phyloP scores from a whole-genome alignment of 2,888 invertebrate genomes.

The Adelphocoris suturalis region DNA sequence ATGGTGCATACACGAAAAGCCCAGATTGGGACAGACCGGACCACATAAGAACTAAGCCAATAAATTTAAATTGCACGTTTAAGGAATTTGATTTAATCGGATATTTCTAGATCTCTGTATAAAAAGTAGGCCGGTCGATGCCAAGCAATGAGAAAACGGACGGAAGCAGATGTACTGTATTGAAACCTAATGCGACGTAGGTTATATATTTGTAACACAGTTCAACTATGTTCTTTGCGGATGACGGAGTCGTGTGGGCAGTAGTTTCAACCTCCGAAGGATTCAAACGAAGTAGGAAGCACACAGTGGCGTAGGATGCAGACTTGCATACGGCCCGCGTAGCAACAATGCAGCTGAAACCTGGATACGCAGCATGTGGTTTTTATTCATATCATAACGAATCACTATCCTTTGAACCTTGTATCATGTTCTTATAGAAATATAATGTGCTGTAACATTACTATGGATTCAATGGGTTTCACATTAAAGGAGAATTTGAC shows the following conservation, averaged over 20 bases:
- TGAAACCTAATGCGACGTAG: conserved; percentile 89
- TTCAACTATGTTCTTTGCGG: conserved; percentile 84
- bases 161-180: conserved; percentile 88
- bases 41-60: no score
- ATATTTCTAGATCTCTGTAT: conserved; percentile 85
- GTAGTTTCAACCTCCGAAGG: conserved; percentile 79
- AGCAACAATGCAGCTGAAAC: conserved; percentile 86
- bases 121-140: conserved; percentile 91
- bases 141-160: conserved; percentile 87
- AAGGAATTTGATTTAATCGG: background rate
- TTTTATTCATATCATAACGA: no score
- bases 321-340: conserved; percentile 86
- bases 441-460: no score
- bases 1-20: background rate
- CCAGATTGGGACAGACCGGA: background rate
- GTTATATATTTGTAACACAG: conserved; percentile 90
- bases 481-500: no score
- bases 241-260: conserved; percentile 68
- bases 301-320: conserved; percentile 85
- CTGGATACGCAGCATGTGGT: no score
- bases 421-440: no score
- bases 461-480: no score
- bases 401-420: no score
- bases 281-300: conserved; percentile 85
- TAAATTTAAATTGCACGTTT: conserved; percentile 17